Base-by-base conservation (phyloP, 1,140 invertebrate genomes). In the Limonius californicus region DNA sequence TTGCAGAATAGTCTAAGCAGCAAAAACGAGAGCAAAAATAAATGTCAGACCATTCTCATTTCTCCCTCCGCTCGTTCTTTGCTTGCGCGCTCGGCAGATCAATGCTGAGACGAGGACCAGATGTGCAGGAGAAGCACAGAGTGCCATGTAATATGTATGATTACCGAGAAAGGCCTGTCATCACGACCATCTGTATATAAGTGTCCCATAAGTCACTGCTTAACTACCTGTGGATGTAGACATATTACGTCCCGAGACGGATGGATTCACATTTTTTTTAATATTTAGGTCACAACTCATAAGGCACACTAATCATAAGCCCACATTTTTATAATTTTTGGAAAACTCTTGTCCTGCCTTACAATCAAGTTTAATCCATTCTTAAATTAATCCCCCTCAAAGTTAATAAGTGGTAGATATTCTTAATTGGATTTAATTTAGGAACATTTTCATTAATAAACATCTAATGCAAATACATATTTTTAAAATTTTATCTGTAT, bases 61-160 rank as follows among this genome's bases (percentile, higher is more conserved):
- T 50, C 16, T 14, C 45, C 45, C 45, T 50, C 16, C 20, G 45
- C 16, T 21, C 45, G 16, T 50, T 21, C 45, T 21, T 50, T 50
- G 20, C 45, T 50, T 50, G 45, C 16, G 45, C 45, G 45, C 20
- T 18, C 45, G 20, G 20, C 45, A 50, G 45, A 50, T 50, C 45
- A 50, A 50, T 50, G 45, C 16, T 50, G 45, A 19, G 45, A 50
- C 45, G 45, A 50, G 45, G 14, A 50, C 45, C 45, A 50, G 45
- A 50, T 50, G 45, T 50, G 45, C 45, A 50, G 20, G 45, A 50
- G 35, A 50, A 50, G 45, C 35, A 39, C 45, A 50, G 45, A 50
- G 45, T 50, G 45, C 45, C 45, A 50, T 50, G 45, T 50, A 50
- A 50, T 50, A 50, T 50, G 45, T 50, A 50, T 50, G 45, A 50